Evolutionary conservation across 2,888 invertebrate genomes (phyloP), one percentile per base, ranked within the genome.

Genomic region (Marasmarcha lunaedactyla): DNA sequence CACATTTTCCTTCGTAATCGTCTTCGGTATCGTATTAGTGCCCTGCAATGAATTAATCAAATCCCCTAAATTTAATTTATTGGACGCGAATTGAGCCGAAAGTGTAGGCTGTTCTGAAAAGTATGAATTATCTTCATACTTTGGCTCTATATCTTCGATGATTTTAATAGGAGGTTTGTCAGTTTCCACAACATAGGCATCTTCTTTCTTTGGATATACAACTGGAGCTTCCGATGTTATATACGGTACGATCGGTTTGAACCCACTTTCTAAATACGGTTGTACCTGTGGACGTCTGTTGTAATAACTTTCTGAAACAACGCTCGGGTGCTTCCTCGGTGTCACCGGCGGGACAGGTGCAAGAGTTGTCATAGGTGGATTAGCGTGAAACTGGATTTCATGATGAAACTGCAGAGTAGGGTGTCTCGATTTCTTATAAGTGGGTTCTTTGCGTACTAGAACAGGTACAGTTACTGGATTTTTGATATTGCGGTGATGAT

Each of bases 11-110:
- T 88, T 86, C 2, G 90, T 92, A 15, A 93, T 83, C 6, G 88
- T 89, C 49, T 90, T 89, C 0, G 93, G 93, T 49, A 94, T 74
- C 35, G 90, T 88, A 66, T 92, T 91, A 50, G 89, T 88, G 12
- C 90, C 77, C 63, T 92, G 92, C 15, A 93, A 73, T 42, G 91
- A 89, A 57, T 89, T 89, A 30, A 92, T 58, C 45, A 93, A 86
- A 46, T 89, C 85, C 13, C 68, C 67, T 43, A 81, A 51, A 33
- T 63, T 65, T 35, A 68, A 53, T 7, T 63, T 53, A 42, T 68
- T 68, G 6, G 64, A 45, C 51, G 37, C 52, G 43, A 39, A 39
- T 57, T 56, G 25, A 33, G 15, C 36, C 36, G 5, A 33, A 33
- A 11, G 37, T 40, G 12, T 41, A 39, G 7, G 40, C 11, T 1